Base-by-base conservation (phyloP, 2,888 invertebrate species). In the Capitulum mitella region DNA sequence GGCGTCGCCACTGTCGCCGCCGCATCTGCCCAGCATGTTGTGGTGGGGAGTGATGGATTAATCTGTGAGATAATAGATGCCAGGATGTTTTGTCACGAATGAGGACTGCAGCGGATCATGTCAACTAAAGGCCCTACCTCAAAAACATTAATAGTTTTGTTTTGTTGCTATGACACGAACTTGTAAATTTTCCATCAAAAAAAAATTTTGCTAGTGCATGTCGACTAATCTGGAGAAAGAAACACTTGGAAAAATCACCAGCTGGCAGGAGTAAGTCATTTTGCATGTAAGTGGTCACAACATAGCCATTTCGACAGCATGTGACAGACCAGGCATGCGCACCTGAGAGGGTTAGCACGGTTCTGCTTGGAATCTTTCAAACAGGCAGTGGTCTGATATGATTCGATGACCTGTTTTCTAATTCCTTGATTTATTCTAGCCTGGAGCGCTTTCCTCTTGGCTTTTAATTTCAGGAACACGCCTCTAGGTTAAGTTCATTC, bases 381-480 rank as follows among this genome's bases (percentile, higher is more conserved):
- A 64, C 32, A 43, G 70, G 54, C n/a, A n/a, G 22, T 40, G 19
- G 87, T 88, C 37, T 80, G 46, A 22, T 54, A 46, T 10, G 70
- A 51, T 16, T 61, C 54, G 14, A 51, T 70, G 64, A 37, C 61
- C 32, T 80, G 58, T 54, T 46, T 32, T 75, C 78, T 32, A 16
- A 61, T 78, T 12, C 32, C 46, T 3, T 79, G 78, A 79, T 79
- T 80, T 81, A 92, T 88, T 79, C 91, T 88, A 80, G 91, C 92
- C 86, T 93, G 91, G 77, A 94, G 86, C 46, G 92, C 92, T 85
- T 90, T 90, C 85, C 93, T 93, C 84, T 91, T 91, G 83, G 90
- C 89, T 85, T 92, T 93, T 80, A 94, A 85, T 82, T 91, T 90
- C 85, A 91, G 90, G 91, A 93, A 91, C 26, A 91, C 88, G 83